Percentiles rank a stretch among this genome's conserved stretches.
Conservation (phyloP, 2,888 invertebrate species). For the Amblyteles armatorius region DNA sequence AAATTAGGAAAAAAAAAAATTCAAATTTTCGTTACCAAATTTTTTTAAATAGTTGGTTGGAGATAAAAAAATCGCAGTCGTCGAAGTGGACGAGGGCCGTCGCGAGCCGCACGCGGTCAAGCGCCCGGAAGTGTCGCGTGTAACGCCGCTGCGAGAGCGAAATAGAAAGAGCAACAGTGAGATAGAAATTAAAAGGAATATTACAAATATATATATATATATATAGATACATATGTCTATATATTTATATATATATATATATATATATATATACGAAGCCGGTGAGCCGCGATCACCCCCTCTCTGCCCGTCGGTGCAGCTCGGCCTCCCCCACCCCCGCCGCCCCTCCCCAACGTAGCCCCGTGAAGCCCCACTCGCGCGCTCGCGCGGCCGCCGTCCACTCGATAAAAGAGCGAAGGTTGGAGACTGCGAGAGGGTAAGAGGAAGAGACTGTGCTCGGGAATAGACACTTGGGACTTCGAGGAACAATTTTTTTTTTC, state of each 20-base stretch:
- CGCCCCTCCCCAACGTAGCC: conserved; percentile 50
- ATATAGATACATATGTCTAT: neutral
- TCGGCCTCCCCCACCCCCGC: conserved; percentile 40
- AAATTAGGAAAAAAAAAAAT: neutral
- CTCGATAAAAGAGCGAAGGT: conserved; percentile 68
- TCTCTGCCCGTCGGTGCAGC: conserved; percentile 39
- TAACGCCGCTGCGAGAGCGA: conserved; percentile 7
- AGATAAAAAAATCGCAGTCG: neutral
- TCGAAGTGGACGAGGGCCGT: conserved; percentile 18
- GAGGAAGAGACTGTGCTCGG: conserved; percentile 66
- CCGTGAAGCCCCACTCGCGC: conserved; percentile 51
- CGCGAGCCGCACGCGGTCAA: conserved; percentile 13
- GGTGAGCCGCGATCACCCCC: conserved; percentile 30
- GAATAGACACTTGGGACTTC: conserved; percentile 57
- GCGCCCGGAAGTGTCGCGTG: conserved; percentile 60
- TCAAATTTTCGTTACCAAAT: neutral
- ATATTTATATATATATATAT: conserved; percentile 1
- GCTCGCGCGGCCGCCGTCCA: conserved; percentile 49
- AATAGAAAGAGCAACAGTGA: conserved; percentile 39
- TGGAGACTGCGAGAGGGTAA: conserved; percentile 66
- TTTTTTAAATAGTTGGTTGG: too few relatives aligned
- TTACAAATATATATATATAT: neutral
- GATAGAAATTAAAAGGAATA: conserved; percentile 39
- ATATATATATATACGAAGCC: neutral
- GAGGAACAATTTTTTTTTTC: conserved; percentile 47